These are phyloP conservation scores for Sphenodon punctatus DNA, from an alignment of 2,797 vertebrate genomes.

Conservation along the genomic window DNA sequence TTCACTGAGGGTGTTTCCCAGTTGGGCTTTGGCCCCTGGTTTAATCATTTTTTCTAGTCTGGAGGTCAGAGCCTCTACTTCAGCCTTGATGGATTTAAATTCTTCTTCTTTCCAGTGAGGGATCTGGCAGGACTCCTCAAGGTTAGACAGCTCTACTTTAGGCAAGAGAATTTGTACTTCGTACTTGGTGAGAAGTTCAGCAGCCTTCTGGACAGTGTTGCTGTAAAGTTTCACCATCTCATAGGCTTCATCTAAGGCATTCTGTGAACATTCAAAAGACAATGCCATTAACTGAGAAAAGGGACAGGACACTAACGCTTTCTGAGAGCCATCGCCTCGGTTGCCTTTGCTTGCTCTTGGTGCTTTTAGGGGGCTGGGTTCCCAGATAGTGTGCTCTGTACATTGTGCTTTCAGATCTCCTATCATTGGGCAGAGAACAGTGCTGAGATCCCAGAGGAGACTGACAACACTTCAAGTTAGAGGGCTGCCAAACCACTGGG, in stretches of 20 bases:
- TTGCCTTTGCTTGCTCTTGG: not conserved
- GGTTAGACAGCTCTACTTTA: conserved; percentile 61
- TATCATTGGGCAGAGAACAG: not conserved
- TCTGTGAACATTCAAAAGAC: conserved; percentile 70
- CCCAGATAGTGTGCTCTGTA: not conserved
- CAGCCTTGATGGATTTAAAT: conserved; percentile 73
- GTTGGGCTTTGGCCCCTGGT: conserved; percentile 67
- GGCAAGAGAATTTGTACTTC: conserved; percentile 69
- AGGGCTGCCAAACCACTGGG: not conserved
- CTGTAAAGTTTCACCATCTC: conserved; percentile 72
- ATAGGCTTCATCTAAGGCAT: conserved; percentile 70
- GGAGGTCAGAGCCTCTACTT: conserved; percentile 70
- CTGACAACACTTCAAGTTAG: accelerated
- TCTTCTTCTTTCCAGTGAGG: conserved; percentile 70
- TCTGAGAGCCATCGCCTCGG: not conserved
- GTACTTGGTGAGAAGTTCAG: conserved; percentile 61
- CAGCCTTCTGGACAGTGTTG: conserved; percentile 58
- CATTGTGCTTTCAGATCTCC: not conserved
- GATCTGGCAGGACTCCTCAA: conserved; percentile 60
- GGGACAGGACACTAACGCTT: not conserved
- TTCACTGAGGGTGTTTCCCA: conserved; percentile 73
- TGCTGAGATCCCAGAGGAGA: not conserved
- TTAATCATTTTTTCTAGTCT: conserved; percentile 69
- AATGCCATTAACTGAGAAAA: not conserved
- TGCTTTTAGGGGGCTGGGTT: not conserved